Evolutionary conservation across 2,113 vertebrate genomes (phyloP).

Genomic region (Limanda limanda): DNA sequence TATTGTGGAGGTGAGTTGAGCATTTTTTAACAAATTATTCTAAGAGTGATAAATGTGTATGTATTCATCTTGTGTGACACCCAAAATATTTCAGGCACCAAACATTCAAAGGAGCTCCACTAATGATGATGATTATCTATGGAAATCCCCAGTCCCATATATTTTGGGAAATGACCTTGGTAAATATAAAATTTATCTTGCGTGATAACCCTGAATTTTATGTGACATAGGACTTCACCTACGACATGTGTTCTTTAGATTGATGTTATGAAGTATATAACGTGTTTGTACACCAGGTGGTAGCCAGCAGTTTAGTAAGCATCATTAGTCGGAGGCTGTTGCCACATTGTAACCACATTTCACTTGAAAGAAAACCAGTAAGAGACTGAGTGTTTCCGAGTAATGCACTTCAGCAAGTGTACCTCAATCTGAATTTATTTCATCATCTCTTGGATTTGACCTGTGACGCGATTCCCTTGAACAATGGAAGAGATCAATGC

Average conservation of each 20-base stretch:
- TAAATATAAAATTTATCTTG: constrained; percentile 15
- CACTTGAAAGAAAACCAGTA: neutral
- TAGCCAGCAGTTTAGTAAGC: neutral
- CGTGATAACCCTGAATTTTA: neutral
- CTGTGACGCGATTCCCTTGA: neutral
- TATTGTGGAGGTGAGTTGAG: constrained; percentile 48
- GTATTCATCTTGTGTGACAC: accelerated
- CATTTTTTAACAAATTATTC: accelerated
- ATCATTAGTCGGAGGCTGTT: neutral
- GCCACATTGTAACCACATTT: neutral
- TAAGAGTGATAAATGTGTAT: neutral
- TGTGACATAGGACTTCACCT: neutral
- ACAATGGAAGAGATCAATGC: constrained; percentile 84
- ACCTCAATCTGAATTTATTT: neutral
- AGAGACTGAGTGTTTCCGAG: neutral
- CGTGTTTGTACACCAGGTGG: neutral
- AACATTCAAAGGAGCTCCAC: constrained; percentile 18
- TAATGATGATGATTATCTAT: accelerated
- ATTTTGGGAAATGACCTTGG: constrained; percentile 45
- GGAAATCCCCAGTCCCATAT: constrained; percentile 50
- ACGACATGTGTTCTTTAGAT: neutral
- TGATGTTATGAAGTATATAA: neutral
- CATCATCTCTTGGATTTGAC: constrained; percentile 3
- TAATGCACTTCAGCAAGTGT: neutral
- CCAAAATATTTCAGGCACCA: neutral